Percentiles rank a stretch among this genome's conserved stretches.
phyloP scores from a whole-genome alignment of 2,797 vertebrate genomes.

The Chiloscyllium punctatum region DNA sequence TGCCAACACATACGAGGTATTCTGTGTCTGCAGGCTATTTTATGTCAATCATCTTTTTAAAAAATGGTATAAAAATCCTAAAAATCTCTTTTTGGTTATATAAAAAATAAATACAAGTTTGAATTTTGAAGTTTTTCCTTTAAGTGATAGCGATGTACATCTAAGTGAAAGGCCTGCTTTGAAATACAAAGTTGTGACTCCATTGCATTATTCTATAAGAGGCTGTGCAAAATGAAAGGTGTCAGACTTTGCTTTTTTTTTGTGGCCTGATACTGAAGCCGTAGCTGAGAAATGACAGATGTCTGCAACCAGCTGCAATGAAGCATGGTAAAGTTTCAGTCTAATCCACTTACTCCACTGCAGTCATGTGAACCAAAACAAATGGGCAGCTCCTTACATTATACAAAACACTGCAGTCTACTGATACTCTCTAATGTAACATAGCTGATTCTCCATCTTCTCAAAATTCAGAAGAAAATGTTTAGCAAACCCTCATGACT shows the following conservation, averaged over 20 bases:
- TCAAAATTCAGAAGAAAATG: slow-evolving; percentile 36
- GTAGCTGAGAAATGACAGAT: slow-evolving; percentile 68
- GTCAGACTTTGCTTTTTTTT: slow-evolving; percentile 63
- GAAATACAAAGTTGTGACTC: slow-evolving; percentile 53
- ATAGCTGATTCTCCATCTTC: slow-evolving; percentile 53
- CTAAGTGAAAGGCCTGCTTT: slow-evolving; percentile 36
- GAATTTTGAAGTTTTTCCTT: slow-evolving; percentile 24
- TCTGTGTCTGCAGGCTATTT: slow-evolving; percentile 18
- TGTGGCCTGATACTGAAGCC: slow-evolving; percentile 58
- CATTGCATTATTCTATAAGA: slow-evolving; percentile 51
- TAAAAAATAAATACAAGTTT: slow-evolving; percentile 28
- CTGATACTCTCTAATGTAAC: slow-evolving; percentile 54
- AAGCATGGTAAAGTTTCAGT: slow-evolving; percentile 67
- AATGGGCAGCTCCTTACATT: slow-evolving; percentile 61
- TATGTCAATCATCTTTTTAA: slow-evolving; percentile 27
- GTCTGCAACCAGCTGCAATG: slow-evolving; percentile 62
- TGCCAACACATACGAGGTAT: neutral
- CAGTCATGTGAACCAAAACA: slow-evolving; percentile 66
- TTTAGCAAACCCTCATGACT: neutral
- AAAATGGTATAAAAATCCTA: slow-evolving; percentile 10
- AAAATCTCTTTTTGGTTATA: neutral
- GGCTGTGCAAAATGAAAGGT: slow-evolving; percentile 65
- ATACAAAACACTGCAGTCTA: slow-evolving; percentile 52
- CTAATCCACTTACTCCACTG: slow-evolving; percentile 68
- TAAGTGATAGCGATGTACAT: neutral